Base-by-base conservation (phyloP, 2,888 invertebrate genomes). In the Buathra laborator region DNA sequence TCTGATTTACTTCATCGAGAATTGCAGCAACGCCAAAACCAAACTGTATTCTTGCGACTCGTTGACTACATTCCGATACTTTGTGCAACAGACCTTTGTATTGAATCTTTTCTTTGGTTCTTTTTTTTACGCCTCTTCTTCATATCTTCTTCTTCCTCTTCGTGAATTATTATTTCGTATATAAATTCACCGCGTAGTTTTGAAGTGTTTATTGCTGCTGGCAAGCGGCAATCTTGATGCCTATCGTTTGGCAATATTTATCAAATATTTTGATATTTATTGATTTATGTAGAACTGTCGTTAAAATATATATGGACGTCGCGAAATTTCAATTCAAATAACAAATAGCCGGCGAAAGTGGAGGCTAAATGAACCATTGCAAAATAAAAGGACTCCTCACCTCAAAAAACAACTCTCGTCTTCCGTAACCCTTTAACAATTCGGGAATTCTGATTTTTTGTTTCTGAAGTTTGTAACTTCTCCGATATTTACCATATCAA, bases 1-100 rank as follows among this genome's bases (percentile, higher is more conserved):
- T 92, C 90, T 90, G 90, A 92, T 92, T 93, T 91, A 92, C 87
- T 87, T 87, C 81, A 76, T 85, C 53, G 43, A 53, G 75, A 51
- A 75, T 85, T 85, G 85, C 32, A 79, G 19, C 70, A 24, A 24
- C 75, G 84, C 81, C 85, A 79, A 68, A 79, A 68, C 16, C 12
- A 32, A 46, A 32, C 48, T 19, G 29, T 43, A n/a, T 12, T 32
- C 9, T 67, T 43, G 10, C 12, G 2, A 43, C 48, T 62, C 66
- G 16, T 16, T 32, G 19, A 9, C 10, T 56, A 24, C 10, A 24
- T 56, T 24, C 2, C 59, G 29, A 19, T 32, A 32, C 32, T 32
- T 32, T 2, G 10, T n/a, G 32, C 59, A 53, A 53, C 16, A 16
- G 10, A 53, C 53, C 19, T 53, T 29, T 29, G 24, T 12, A 59